phyloP scores from a whole-genome alignment of 2,888 invertebrate genomes.

The Himalopsyche kuldschensis region DNA sequence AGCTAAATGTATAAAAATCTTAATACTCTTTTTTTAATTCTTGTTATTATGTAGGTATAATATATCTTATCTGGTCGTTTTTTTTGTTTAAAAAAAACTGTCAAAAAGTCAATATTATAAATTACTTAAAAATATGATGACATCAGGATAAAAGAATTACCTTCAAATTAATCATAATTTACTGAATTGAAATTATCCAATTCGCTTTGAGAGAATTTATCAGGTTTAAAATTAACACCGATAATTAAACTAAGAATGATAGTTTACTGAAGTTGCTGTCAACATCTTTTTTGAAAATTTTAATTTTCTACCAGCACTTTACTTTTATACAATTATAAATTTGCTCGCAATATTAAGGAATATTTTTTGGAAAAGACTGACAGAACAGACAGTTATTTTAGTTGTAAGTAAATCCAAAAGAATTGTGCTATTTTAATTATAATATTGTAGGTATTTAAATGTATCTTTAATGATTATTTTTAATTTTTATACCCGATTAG shows the following conservation, averaged over 20 bases:
- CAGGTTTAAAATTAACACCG: too few relatives aligned
- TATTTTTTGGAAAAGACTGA: constrained; percentile 50
- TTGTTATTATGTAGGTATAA: background rate
- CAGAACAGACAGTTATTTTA: constrained; percentile 45
- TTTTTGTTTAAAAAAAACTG: background rate
- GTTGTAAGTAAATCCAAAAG: constrained; percentile 13
- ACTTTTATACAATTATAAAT: too few relatives aligned
- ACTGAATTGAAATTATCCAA: too few relatives aligned
- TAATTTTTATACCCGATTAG: constrained; percentile 10
- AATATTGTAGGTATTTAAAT: background rate
- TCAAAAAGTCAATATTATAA: background rate
- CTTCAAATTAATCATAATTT: too few relatives aligned
- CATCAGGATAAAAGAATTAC: constrained; percentile 43
- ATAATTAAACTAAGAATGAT: too few relatives aligned
- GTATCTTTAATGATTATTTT: constrained; percentile 32
- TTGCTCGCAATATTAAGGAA: too few relatives aligned
- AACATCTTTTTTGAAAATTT: too few relatives aligned
- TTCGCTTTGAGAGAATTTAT: too few relatives aligned
- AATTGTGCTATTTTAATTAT: constrained; percentile 30
- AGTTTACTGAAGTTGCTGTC: too few relatives aligned
- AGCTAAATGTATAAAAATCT: background rate
- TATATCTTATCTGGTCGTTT: background rate
- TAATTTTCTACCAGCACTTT: too few relatives aligned
- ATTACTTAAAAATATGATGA: background rate
- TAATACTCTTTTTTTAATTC: background rate